Base-by-base conservation (phyloP, 2,113 vertebrate genomes). In the Steatornis caripensis region DNA sequence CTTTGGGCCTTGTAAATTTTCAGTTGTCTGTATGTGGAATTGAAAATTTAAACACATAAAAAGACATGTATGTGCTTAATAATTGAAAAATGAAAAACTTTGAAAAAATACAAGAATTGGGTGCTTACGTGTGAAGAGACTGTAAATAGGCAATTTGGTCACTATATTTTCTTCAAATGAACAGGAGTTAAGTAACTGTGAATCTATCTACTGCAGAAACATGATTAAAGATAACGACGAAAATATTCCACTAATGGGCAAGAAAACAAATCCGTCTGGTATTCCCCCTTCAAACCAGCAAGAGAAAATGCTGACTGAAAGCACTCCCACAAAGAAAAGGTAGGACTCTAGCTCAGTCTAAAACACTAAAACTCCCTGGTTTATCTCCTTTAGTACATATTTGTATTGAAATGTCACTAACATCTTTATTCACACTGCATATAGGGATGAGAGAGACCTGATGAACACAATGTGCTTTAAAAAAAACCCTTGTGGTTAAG, bases 171-270 rank as follows among this genome's bases (percentile, higher is more conserved):
- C 49, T 78, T 80, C 36, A 80, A 23, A 58, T 37, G 26, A 79
- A 6, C 66, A 61, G 27, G 15, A 36, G 9, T 10, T 68, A 13
- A 95, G 45, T 80, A 80, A 69, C 36, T 27, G 23, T 78, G 20
- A 41, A 27, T 89, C 34, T 85, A 3, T 94, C 66, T 55, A 2
- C 66, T 93, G 61, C 72, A 96, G 97, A 85, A 96, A 80, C 54
- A 97, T 97, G 97, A 97, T 92, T 95, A 97, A 97, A 91, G 97
- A 97, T 37, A 97, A 83, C 84, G 97, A 79, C 55, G 97, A 98
- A 84, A 72, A 41, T 53, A 37, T 90, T 94, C 97, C 97, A 72
- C 97, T 98, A 64, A 97, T 98, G 96, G 96, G 92, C 84, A 98
- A 97, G 95, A 97, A 97, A 80, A 41, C 89, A 71, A 97, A 96